Evolutionary conservation across 2,113 vertebrate species (phyloP), one percentile per base, ranked within the genome.

Genomic region (Tor tambroides): DNA sequence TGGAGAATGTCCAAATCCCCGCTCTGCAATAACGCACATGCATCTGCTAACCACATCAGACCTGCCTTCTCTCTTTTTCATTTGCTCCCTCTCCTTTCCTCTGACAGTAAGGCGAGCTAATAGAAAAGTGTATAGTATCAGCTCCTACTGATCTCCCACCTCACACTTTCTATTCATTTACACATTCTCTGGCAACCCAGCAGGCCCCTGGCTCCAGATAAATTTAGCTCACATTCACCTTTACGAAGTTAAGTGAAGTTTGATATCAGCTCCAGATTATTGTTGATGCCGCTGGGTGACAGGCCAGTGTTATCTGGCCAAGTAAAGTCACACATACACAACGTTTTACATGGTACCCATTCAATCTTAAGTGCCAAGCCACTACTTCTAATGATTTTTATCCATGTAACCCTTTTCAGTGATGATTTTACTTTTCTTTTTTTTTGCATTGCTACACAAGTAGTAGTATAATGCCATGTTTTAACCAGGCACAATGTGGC

Each of bases 31-130:
- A 96, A 96, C 93, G 92, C 92, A 91, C 91, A 90, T 96, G 95
- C 97, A 97, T 97, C 97, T 98, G 97, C 95, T 97, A 97, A 96
- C 91, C 90, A 94, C 94, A 97, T 98, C 96, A 97, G 90, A 92
- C 91, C 67, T 84, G 89, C 89, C 85, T 89, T 90, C 86, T 71
- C 71, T 67, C 72, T 83, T 56, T 79, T 81, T 77, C 6, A 61
- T 90, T 87, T 77, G 77, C 75, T 81, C 69, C 3, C 65, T 81
- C 35, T 84, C 71, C 61, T 91, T 88, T 54, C 56, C 72, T 84
- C 28, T 3, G 78, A 90, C 91, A 89, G 86, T 89, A 92, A 92
- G 92, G 92, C 90, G 91, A 95, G 94, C 96, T 96, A 96, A 95
- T 92, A 93, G 92, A 95, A 95, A 93, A 91, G 88, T 93, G 88